Evolutionary conservation across 2,113 vertebrate genomes (phyloP), one percentile per base, ranked within the genome.

Genomic region (Amblyornis subalaris): DNA sequence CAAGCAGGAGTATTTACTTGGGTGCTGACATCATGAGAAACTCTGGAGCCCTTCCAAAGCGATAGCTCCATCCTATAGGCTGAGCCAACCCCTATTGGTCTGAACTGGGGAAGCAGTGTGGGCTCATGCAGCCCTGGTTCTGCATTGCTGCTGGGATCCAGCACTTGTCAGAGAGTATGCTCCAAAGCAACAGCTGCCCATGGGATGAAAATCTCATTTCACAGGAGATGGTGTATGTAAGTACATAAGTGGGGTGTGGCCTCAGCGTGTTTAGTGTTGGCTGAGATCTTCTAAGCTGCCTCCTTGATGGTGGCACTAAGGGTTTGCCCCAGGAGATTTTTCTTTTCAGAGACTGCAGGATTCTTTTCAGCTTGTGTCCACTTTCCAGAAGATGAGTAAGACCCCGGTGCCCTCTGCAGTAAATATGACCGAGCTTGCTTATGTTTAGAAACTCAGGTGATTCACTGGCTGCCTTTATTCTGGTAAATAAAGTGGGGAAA

Each of bases 41-140:
- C 20, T 81, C 47, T 40, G 53, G 69, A 83, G 20, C 17, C 31
- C 20, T 86, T 89, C 22, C 38, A 53, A 76, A 65, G 10, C 0
- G 2, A 67, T 17, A 69, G 2, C 10, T 79, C 17, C 8, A 33
- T 79, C 5, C 2, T 28, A 1, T 1, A 1, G 16, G 14, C 76
- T 2, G 8, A 72, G 54, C 29, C 8, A 2, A 3, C 26, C 18
- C 60, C 85, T 19, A 0, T 14, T 11, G 26, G 10, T 42, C 20
- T 66, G 45, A 73, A 14, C 4, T 2, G 1, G 17, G 23, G 24
- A 35, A 12, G 15, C 4, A 7, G 4, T 6, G 10, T 28, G 22
- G 42, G 40, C 7, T 58, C 1, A 0, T 24, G 40, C 28, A 35
- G 2, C 6, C 71, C 7, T 1, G 1, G 14, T 20, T 23, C 18